Percentiles rank a stretch among this genome's conserved stretches.
Conservation (phyloP, 2,888 invertebrate genomes). For the Dryobotodes eremita region DNA sequence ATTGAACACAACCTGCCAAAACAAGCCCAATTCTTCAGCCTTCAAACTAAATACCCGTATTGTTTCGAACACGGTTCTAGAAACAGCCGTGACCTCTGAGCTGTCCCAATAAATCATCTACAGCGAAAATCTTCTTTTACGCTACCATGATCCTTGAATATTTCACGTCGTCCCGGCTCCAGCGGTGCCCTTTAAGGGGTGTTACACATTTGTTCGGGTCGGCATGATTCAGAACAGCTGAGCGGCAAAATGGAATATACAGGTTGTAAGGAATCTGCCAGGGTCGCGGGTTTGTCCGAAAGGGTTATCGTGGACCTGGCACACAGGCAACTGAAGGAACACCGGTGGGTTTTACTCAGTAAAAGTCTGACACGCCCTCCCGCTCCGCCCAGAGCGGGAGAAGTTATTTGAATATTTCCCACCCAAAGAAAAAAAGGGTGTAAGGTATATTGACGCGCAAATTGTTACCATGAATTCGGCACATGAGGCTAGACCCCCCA, state of each 20-base stretch:
- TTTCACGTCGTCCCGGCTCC: slow-evolving; percentile 76
- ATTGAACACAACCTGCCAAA: slow-evolving; percentile 11
- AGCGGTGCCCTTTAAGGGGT: slow-evolving; percentile 65
- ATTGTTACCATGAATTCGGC: not conserved
- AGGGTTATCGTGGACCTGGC: no score
- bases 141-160: slow-evolving; percentile 81
- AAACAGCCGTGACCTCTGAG: slow-evolving; percentile 55
- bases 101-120: slow-evolving; percentile 80
- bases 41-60: slow-evolving; percentile 46
- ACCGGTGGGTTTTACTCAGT: no score
- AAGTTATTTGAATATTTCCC: no score
- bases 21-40: slow-evolving; percentile 33
- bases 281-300: no score
- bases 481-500: not conserved
- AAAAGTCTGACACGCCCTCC: no score
- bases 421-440: not conserved
- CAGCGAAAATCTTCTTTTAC: slow-evolving; percentile 73
- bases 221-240: not conserved
- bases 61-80: slow-evolving; percentile 42
- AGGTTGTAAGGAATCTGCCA: no score
- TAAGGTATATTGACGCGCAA: not conserved
- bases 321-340: no score
- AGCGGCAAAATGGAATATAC: not conserved
- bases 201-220: not conserved
- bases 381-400: no score